Percentiles rank a stretch among this genome's conserved stretches.
Evolutionary conservation across 2,797 vertebrate species (phyloP).

Genomic region (Petrocephalus schoutedeni): DNA sequence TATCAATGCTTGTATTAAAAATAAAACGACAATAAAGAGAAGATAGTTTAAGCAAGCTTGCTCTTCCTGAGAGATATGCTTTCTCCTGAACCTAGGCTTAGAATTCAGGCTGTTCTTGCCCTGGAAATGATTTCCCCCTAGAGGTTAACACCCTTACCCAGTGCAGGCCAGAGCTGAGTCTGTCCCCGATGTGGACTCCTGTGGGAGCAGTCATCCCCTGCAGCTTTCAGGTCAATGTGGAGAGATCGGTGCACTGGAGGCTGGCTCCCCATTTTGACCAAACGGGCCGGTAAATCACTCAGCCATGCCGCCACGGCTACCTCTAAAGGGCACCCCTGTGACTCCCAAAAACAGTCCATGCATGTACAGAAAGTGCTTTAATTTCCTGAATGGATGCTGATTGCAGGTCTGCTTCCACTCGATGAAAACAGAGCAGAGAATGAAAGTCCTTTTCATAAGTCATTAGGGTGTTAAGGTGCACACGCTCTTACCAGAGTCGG

Average conservation of each 20-base stretch:
- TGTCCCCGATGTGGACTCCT: background rate
- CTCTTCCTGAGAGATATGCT: background rate
- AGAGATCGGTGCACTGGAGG: background rate
- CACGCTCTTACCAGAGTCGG: background rate
- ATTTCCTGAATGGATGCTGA: constrained; percentile 9
- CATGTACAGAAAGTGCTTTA: background rate
- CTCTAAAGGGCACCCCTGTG: background rate
- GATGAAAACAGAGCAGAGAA: constrained; percentile 3
- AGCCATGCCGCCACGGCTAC: background rate
- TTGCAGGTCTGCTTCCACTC: constrained; percentile 1
- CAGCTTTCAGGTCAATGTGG: background rate
- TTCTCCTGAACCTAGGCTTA: background rate
- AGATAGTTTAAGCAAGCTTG: too few relatives aligned
- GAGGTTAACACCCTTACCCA: background rate
- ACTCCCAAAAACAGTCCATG: background rate
- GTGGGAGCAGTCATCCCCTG: background rate
- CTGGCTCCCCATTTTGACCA: background rate
- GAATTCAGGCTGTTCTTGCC: background rate
- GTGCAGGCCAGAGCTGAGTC: background rate
- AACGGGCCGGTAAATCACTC: background rate
- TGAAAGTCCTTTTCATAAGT: constrained; percentile 12
- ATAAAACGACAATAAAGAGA: too few relatives aligned
- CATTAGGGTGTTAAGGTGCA: constrained; percentile 10
- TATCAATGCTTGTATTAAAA: too few relatives aligned
- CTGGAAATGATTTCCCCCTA: background rate